Evolutionary conservation across 1,140 invertebrate genomes (phyloP), one percentile per base, ranked within the genome.

Genomic region (Chlorops oryzae): DNA sequence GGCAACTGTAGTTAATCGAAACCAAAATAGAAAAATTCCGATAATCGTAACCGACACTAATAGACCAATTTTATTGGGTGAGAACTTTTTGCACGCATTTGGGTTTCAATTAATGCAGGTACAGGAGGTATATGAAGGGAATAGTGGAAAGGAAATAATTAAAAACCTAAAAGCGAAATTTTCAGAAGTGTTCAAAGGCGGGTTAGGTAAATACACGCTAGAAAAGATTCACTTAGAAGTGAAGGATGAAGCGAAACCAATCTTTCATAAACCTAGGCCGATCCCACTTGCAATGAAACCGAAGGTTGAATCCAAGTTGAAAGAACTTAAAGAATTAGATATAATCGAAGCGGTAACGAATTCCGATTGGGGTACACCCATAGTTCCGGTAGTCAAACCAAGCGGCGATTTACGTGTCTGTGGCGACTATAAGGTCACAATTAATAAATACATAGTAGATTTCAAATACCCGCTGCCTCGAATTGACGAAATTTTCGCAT

Each of bases 381-480:
- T 73, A n/a, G 63, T 74, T 2, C 57, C 61, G 6, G 60, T 71
- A 0, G 52, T 52, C 15, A 74, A 75, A 49, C 51, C 62, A 5
- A 61, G 77, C 55, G 72, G 70, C 12, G 57, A 62, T 32, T 56
- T 71, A 32, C 50, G 76, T 24, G 65, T 79, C 23, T 76, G 74
- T 56, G 68, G 60, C 2, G 76, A 79, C 59, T 78, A 73, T 57
- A 72, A 38, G 18, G 42, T 45, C 34, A 74, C 72, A 5, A 44
- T 77, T 9, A 74, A 75, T 51, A 63, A 56, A 43, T 54, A 52
- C 17, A 38, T 74, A 32, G 53, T 62, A 35, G 59, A 70, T 15
- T 59, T 70, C 32, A 59, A 23, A 59, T 62, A 67, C 50, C 72
- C 70, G 1, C 47, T 75, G 24, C 72, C 73, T 0, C 47, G 56